Evolutionary conservation across 2,797 vertebrate genomes (phyloP).

Genomic region (Syndactyla subalaris): DNA sequence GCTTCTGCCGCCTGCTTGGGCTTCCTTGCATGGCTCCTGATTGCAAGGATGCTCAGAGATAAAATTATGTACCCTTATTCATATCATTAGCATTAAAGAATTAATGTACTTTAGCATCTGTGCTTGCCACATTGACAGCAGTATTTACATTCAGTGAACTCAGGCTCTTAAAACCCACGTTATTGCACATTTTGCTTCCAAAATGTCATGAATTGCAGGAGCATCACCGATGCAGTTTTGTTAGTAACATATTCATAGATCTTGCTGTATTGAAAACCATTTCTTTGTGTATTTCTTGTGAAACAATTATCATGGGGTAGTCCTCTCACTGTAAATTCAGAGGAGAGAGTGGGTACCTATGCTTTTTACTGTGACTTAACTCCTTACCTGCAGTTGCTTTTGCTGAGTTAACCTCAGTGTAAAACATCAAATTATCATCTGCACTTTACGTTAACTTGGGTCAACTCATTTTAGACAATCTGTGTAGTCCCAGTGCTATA

Average conservation of each 20-base stretch:
- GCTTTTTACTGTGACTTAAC: neutral
- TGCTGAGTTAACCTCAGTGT: neutral
- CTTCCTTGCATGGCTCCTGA: neutral
- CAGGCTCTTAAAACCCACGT: neutral
- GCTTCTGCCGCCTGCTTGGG: neutral
- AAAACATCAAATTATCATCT: neutral
- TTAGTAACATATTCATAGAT: neutral
- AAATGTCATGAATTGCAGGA: neutral
- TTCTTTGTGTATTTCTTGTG: neutral
- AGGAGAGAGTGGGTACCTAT: neutral
- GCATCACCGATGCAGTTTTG: neutral
- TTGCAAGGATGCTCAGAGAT: neutral
- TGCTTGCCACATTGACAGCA: rapidly evolving
- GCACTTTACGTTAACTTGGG: neutral
- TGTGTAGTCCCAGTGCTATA: neutral
- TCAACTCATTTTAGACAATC: neutral
- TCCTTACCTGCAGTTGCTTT: neutral
- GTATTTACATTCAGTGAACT: neutral
- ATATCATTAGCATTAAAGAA: neutral
- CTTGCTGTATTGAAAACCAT: neutral
- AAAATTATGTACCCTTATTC: neutral
- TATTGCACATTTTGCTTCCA: neutral
- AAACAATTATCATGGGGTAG: neutral
- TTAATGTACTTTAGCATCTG: neutral
- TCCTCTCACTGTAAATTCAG: neutral